These are phyloP conservation scores for Otocyon megalotis DNA, from an alignment of 2,113 vertebrate genomes.

Conservation along the genomic window DNA sequence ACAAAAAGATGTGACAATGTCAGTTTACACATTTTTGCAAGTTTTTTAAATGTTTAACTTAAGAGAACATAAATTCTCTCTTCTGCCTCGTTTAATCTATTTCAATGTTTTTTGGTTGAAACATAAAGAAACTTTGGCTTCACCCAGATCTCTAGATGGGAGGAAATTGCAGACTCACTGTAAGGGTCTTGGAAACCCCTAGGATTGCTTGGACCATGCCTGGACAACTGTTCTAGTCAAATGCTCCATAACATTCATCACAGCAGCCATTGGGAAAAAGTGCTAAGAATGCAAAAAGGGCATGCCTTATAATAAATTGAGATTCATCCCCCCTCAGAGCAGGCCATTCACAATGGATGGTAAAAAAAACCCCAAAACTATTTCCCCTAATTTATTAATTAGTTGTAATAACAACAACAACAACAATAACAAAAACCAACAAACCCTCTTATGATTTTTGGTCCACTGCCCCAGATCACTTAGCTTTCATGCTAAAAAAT, in stretches of 20 bases:
- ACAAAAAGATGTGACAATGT: background rate
- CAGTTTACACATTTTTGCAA: background rate
- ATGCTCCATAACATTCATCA: background rate
- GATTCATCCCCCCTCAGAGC: background rate
- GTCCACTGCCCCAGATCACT: conserved; percentile 56
- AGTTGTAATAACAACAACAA: background rate
- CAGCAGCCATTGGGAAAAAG: background rate
- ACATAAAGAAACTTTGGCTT: background rate
- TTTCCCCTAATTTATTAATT: conserved; percentile 69
- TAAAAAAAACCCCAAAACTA: background rate
- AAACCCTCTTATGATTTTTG: conserved; percentile 40
- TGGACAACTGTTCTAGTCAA: background rate
- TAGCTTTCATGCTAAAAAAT: conserved; percentile 57
- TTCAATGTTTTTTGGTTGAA: background rate
- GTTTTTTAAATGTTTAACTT: background rate
- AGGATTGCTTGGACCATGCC: background rate
- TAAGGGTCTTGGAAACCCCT: background rate
- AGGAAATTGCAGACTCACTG: background rate
- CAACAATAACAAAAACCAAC: background rate
- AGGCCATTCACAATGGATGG: background rate
- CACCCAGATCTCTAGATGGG: background rate
- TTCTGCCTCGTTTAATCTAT: background rate
- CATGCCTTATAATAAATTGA: background rate
- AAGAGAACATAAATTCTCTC: background rate
- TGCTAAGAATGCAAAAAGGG: conserved; percentile 8